Percentiles rank a stretch among this genome's conserved stretches.
phyloP scores from a whole-genome alignment of 2,113 vertebrate genomes.

The Turnix velox region DNA sequence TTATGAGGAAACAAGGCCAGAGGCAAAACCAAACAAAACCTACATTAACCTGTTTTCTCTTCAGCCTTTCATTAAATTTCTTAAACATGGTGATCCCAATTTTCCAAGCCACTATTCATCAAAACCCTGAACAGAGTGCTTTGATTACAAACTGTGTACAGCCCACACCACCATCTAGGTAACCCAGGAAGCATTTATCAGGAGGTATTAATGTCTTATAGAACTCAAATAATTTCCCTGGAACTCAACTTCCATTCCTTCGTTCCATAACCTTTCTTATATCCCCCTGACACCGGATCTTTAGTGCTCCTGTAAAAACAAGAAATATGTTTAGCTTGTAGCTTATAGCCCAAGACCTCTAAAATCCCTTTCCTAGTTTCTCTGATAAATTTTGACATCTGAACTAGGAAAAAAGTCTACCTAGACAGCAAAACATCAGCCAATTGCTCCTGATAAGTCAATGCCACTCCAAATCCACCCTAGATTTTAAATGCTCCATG shows the following conservation, averaged over 20 bases:
- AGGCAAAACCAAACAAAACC: background rate
- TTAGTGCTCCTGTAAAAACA: background rate
- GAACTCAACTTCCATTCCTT: background rate
- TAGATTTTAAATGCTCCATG: background rate
- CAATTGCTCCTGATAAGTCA: background rate
- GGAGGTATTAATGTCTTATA: background rate
- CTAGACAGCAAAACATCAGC: background rate
- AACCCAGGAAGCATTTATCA: background rate
- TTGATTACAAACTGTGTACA: fast-evolving
- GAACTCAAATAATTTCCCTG: background rate
- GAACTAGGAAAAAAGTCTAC: background rate
- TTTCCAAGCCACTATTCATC: background rate
- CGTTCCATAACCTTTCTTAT: background rate
- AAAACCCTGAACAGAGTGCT: background rate
- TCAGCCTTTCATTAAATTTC: background rate
- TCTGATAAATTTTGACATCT: fast-evolving
- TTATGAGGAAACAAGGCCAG: background rate
- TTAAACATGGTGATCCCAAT: background rate
- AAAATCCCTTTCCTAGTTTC: background rate
- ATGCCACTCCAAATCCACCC: fast-evolving
- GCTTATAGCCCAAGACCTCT: background rate
- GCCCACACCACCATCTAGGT: background rate
- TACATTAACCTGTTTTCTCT: background rate
- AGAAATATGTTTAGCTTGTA: background rate
- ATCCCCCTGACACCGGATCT: background rate